These are phyloP conservation scores for Centropristis striata DNA, from an alignment of 2,113 vertebrate genomes.

Conservation along the genomic window DNA sequence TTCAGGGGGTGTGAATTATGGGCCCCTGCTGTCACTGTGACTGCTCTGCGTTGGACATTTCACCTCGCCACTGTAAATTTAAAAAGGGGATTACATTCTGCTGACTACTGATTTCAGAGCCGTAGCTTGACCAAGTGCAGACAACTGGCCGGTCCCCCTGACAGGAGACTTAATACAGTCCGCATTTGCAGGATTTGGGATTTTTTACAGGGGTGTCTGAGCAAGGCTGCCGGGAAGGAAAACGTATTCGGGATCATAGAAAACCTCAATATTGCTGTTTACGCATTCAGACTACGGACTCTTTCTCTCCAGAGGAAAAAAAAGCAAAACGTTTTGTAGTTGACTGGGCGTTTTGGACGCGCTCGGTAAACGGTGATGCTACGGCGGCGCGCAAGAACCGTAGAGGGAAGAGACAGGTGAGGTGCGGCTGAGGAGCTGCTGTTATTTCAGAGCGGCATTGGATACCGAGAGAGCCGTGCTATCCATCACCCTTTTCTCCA, in stretches of 20 bases:
- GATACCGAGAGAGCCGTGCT: constrained; percentile 58
- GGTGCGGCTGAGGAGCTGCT: constrained; percentile 77
- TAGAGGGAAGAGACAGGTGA: constrained; percentile 82
- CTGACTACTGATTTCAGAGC: constrained; percentile 69
- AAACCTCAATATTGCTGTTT: constrained; percentile 1
- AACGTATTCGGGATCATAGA: constrained; percentile 44
- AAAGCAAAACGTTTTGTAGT: constrained; percentile 37
- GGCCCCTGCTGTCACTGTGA: constrained; percentile 78
- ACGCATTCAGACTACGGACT: constrained; percentile 13
- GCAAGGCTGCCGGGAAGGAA: constrained; percentile 16
- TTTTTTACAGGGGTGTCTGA: constrained; percentile 37
- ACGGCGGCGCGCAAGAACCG: constrained; percentile 72
- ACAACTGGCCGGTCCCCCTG: constrained; percentile 39
- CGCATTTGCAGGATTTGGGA: constrained; percentile 63
- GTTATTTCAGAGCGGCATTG: constrained; percentile 49
- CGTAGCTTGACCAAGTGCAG: constrained; percentile 58
- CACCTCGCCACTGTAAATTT: constrained; percentile 79
- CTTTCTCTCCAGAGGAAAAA: constrained; percentile 13
- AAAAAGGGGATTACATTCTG: constrained; percentile 70
- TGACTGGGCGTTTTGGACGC: constrained; percentile 71
- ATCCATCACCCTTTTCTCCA: constrained; percentile 50
- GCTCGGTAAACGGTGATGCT: constrained; percentile 74
- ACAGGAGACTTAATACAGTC: constrained; percentile 59
- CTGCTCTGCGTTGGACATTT: constrained; percentile 79
- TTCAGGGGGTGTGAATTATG: constrained; percentile 79